phyloP scores from a whole-genome alignment of 2,797 vertebrate genomes.

The Clangula hyemalis region DNA sequence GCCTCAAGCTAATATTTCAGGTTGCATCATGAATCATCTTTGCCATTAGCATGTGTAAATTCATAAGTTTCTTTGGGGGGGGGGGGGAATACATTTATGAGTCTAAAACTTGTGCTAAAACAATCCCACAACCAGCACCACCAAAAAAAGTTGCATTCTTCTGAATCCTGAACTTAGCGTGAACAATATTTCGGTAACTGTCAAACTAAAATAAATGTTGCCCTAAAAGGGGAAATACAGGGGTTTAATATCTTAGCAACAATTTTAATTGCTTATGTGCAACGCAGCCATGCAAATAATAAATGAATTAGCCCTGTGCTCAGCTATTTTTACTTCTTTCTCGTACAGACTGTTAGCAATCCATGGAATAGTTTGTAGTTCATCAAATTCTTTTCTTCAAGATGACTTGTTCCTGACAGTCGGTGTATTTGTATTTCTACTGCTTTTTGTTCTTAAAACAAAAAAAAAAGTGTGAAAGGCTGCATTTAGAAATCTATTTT shows the following conservation, averaged over 20 bases:
- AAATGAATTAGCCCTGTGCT: neutral
- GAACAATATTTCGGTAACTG: neutral
- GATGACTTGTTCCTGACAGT: neutral
- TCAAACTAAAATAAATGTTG: neutral
- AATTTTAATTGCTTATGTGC: neutral
- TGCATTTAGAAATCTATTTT: neutral
- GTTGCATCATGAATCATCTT: neutral
- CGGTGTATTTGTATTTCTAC: neutral
- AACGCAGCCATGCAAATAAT: neutral
- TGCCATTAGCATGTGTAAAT: neutral
- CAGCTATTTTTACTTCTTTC: neutral
- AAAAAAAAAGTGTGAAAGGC: neutral
- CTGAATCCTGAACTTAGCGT: neutral
- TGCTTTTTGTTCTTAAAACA: neutral
- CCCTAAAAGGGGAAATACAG: neutral
- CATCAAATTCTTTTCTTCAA: neutral
- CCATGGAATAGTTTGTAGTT: neutral
- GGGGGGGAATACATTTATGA: neutral
- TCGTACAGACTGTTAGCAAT: neutral
- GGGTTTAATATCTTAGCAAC: neutral
- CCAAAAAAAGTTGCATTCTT: neutral
- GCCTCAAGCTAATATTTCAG: neutral
- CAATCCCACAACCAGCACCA: neutral
- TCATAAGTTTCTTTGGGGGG: rapidly evolving
- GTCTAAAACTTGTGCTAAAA: neutral